Evolutionary conservation across 2,113 vertebrate genomes (phyloP).

Genomic region (Cyanoramphus novaezelandiae): DNA sequence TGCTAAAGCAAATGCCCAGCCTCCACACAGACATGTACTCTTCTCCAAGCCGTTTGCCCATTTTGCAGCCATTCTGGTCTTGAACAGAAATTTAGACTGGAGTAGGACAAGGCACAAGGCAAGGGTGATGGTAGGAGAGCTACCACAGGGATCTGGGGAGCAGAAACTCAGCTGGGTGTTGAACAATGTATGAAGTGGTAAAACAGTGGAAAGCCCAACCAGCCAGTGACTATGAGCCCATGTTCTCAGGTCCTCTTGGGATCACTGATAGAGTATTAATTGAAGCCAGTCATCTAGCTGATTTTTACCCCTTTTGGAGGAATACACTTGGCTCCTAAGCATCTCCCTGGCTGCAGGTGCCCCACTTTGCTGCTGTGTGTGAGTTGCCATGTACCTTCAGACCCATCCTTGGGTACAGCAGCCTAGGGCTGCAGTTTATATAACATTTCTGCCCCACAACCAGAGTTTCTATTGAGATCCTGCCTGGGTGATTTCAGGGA

Average conservation of each 20-base stretch:
- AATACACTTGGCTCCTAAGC: not conserved
- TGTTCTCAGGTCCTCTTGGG: not conserved
- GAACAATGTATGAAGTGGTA: not conserved
- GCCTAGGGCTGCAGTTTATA: not conserved
- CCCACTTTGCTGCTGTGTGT: not conserved
- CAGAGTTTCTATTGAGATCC: too few species aligned
- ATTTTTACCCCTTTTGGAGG: not conserved
- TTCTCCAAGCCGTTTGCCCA: too few species aligned
- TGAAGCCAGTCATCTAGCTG: not conserved
- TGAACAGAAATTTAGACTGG: not conserved
- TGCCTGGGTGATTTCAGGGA: not conserved
- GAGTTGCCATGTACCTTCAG: not conserved
- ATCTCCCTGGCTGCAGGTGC: not conserved
- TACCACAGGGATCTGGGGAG: not conserved
- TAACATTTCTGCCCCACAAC: too few species aligned
- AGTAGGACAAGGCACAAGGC: not conserved
- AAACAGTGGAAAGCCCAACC: not conserved
- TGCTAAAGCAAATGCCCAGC: not conserved
- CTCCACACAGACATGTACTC: rapidly evolving
- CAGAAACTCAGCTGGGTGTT: not conserved
- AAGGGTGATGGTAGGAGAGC: not conserved
- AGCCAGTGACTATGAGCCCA: not conserved
- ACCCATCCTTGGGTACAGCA: not conserved
- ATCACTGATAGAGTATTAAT: not conserved
- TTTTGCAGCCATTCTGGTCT: not conserved